phyloP scores from a whole-genome alignment of 2,797 vertebrate species.

The Eurystomus glaucurus region DNA sequence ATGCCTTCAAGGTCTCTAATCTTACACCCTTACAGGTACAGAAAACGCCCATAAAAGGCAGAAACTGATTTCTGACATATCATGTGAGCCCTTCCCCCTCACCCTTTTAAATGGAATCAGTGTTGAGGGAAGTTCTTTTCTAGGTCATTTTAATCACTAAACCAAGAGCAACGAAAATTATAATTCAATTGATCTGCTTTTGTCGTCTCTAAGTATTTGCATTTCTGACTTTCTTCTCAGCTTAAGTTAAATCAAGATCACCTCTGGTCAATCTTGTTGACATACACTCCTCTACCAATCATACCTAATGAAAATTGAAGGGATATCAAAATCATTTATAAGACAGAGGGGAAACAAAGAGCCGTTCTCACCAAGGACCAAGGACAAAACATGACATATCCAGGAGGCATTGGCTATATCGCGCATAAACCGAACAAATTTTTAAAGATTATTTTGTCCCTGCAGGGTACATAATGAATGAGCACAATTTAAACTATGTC shows the following conservation, averaged over 20 bases:
- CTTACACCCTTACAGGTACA: background rate
- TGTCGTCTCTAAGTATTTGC: background rate
- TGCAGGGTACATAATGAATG: background rate
- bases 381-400: background rate
- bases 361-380: background rate
- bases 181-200: conserved; percentile 43
- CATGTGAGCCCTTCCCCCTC: background rate
- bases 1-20: conserved; percentile 11
- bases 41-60: background rate
- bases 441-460: background rate
- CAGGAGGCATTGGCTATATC: background rate
- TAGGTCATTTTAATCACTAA: conserved; percentile 47
- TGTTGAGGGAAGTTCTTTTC: conserved; percentile 2
- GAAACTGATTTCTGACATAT: background rate
- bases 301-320: conserved; percentile 36
- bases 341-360: background rate
- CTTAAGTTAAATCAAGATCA: conserved; percentile 22
- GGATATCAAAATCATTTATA: background rate
- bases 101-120: background rate
- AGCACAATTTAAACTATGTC: background rate
- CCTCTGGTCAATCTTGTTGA: conserved; percentile 34
- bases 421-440: background rate
- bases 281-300: background rate
- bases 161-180: background rate
- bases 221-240: background rate